Percentiles rank a stretch among this genome's conserved stretches.
Evolutionary conservation across 2,113 vertebrate genomes (phyloP).

Genomic region (Rana temporaria): DNA sequence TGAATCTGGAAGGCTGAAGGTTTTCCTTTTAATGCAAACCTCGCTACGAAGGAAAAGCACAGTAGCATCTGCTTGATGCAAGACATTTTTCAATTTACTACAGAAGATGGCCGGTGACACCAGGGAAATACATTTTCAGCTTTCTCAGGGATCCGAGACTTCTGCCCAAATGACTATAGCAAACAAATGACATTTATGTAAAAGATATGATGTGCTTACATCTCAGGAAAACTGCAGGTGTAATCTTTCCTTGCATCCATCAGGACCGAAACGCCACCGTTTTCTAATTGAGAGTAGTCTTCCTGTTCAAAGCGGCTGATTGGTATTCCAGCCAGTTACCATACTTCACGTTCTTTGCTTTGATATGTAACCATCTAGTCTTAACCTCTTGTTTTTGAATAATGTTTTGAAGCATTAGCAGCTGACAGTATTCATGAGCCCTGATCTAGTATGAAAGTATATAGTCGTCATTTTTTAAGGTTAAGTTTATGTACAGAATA

Average conservation of each 20-base stretch:
- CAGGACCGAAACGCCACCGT: background rate
- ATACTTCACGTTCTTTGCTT: background rate
- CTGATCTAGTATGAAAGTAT: too few species aligned
- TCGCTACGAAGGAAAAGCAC: constrained; percentile 1
- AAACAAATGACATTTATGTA: constrained; percentile 21
- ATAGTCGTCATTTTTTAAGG: too few species aligned
- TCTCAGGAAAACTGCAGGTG: background rate
- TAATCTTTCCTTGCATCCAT: background rate
- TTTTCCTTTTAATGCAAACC: background rate
- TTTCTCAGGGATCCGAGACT: background rate
- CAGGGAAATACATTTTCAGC: constrained; percentile 17
- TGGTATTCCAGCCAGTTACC: background rate
- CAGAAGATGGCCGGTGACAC: constrained; percentile 9
- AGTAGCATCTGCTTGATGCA: constrained; percentile 7
- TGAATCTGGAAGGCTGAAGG: background rate
- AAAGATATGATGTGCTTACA: background rate
- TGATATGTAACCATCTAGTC: background rate
- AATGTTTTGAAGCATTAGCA: too few species aligned
- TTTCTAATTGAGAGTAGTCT: background rate
- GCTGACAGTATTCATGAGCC: too few species aligned
- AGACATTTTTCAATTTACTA: constrained; percentile 37
- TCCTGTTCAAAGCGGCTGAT: background rate
- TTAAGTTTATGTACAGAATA: too few species aligned
- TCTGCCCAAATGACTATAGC: background rate
- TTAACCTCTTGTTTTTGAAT: too few species aligned